These are phyloP conservation scores for Incurvaria masculella DNA, from an alignment of 2,888 invertebrate genomes.

Conservation along the genomic window DNA sequence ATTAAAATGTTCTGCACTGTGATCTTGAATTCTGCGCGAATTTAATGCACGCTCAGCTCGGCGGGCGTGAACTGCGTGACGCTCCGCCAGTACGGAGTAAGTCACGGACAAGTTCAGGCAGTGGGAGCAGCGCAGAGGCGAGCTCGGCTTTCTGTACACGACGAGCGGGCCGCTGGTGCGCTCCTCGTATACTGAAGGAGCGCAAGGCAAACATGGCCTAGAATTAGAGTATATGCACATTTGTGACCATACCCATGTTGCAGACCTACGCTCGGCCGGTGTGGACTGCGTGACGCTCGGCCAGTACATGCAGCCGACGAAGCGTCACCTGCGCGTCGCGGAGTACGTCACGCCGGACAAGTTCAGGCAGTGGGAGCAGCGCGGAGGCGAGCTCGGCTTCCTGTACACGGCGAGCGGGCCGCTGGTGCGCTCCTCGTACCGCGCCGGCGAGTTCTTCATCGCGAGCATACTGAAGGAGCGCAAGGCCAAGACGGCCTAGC, in stretches of 20 bases:
- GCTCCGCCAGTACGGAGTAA: constrained; percentile 96
- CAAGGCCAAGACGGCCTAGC: constrained; percentile 34
- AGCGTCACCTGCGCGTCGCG: constrained; percentile 87
- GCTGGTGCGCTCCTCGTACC: constrained; percentile 93
- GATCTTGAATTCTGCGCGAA: too few relatives aligned
- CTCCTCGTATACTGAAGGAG: constrained; percentile 84
- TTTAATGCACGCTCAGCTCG: too few relatives aligned
- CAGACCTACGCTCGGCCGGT: constrained; percentile 74
- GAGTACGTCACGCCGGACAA: constrained; percentile 97
- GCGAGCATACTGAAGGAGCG: constrained; percentile 71
- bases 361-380: constrained; percentile 81
- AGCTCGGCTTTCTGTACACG: constrained; percentile 92
- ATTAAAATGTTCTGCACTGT: too few relatives aligned
- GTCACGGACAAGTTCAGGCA: constrained; percentile 88
- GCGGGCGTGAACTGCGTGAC: constrained; percentile 97
- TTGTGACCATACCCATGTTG: constrained; percentile 9
- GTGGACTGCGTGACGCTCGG: constrained; percentile 97
- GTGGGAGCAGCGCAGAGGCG: constrained; percentile 79
- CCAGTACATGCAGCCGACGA: constrained; percentile 99
- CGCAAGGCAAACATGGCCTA: constrained; percentile 41
- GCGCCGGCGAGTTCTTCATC: constrained; percentile 95
- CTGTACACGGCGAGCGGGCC: constrained; percentile 97
- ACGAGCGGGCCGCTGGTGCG: constrained; percentile 97
- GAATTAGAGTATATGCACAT: too few relatives aligned
- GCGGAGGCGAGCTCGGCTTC: constrained; percentile 86